Conservation (phyloP, 2,113 vertebrate species). For the Macrotis lagotis region DNA sequence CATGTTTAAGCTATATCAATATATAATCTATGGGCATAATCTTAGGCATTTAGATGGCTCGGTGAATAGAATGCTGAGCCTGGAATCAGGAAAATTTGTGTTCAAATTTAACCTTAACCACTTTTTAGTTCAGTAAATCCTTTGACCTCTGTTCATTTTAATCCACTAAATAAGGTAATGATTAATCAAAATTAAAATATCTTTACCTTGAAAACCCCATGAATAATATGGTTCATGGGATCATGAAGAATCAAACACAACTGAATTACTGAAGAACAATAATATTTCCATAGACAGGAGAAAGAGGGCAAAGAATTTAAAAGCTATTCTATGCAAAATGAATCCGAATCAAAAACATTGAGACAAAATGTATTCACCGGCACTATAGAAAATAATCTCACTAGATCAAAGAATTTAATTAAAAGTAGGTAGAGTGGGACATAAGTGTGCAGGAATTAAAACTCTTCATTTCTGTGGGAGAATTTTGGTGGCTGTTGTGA, state of each 20-base stretch:
- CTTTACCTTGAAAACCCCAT: background rate
- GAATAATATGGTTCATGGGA: background rate
- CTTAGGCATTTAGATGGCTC: background rate
- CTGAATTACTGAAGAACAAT: background rate
- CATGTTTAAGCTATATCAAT: background rate
- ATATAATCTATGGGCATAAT: background rate
- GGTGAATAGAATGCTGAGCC: background rate
- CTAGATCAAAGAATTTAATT: background rate
- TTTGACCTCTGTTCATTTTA: background rate
- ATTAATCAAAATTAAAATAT: background rate
- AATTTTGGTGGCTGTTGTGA: background rate
- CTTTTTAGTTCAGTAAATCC: background rate
- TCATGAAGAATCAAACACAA: background rate
- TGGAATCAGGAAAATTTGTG: background rate
- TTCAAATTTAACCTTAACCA: background rate
- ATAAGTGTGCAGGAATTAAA: too few species aligned
- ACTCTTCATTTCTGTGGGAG: too few species aligned
- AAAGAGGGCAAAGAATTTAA: background rate
- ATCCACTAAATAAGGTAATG: background rate
- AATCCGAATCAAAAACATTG: background rate
- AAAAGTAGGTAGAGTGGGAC: too few species aligned
- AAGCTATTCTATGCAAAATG: background rate
- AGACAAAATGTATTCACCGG: background rate
- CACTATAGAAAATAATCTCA: background rate
- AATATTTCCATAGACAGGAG: background rate